A percentile compares a stretch with the other conserved stretches of the same genome.
phyloP scores from a whole-genome alignment of 2,797 vertebrate species.

The Onychomys torridus region DNA sequence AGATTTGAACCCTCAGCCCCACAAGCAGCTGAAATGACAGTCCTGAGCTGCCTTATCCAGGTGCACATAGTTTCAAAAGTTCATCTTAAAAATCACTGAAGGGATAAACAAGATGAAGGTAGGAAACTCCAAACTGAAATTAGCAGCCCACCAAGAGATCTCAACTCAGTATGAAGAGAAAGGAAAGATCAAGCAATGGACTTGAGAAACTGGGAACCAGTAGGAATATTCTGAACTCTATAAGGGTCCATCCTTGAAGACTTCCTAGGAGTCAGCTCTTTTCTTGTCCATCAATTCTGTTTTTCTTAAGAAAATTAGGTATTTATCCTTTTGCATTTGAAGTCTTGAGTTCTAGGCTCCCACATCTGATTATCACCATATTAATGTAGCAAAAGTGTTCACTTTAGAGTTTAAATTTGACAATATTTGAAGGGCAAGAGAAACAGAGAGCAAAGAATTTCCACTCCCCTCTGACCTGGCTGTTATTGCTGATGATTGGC shows the following conservation, averaged over 20 bases:
- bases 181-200: not conserved
- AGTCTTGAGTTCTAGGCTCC: not conserved
- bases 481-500: not conserved
- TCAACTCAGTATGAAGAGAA: not conserved
- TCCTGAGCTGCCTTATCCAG: not conserved
- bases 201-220: not conserved
- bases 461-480: not conserved
- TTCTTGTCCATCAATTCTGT: not conserved
- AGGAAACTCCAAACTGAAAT: not conserved
- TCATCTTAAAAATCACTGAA: not conserved
- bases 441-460: not conserved
- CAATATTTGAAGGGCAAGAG: not conserved
- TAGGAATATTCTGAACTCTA: not conserved
- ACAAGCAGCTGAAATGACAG: not conserved
- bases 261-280: not conserved
- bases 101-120: not conserved
- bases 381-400: not conserved
- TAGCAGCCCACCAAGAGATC: not conserved
- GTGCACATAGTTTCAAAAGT: not conserved
- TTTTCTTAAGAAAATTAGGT: not conserved
- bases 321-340: not conserved
- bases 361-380: not conserved
- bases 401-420: not conserved
- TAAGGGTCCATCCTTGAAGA: not conserved
- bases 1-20: too few species aligned